phyloP scores from a whole-genome alignment of 2,888 invertebrate genomes.

The Tachina grossa region DNA sequence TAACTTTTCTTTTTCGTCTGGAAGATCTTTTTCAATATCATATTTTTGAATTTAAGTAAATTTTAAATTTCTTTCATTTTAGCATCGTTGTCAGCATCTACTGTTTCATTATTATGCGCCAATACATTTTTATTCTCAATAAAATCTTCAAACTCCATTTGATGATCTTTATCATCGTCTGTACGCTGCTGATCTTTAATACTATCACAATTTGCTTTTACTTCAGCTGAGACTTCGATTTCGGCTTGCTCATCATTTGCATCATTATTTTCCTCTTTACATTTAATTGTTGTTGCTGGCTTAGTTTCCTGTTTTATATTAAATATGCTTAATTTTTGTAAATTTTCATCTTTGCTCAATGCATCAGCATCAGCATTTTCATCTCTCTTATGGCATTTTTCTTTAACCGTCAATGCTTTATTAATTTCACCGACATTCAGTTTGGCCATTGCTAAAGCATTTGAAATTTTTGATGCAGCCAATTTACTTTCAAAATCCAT shows the following conservation, averaged over 20 bases:
- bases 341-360: constrained; percentile 6
- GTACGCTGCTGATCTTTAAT: neutral
- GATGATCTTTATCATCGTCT: constrained; percentile 57
- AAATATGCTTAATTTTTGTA: constrained; percentile 32
- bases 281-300: constrained; percentile 7
- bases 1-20: constrained; percentile 75
- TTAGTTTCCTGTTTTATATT: constrained; percentile 37
- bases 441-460: constrained; percentile 76
- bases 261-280: constrained; percentile 9
- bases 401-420: constrained; percentile 38
- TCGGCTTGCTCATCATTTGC: neutral
- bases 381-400: constrained; percentile 49
- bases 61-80: constrained; percentile 78
- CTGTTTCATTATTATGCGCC: constrained; percentile 72
- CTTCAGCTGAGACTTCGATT: neutral
- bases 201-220: constrained; percentile 36
- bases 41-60: constrained; percentile 66
- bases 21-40: constrained; percentile 72
- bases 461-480: constrained; percentile 81
- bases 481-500: constrained; percentile 82
- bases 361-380: constrained; percentile 22
- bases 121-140: constrained; percentile 68
- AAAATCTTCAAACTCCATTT: constrained; percentile 63
- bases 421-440: constrained; percentile 57
- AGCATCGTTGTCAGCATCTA: constrained; percentile 71